Evolutionary conservation across 2,888 invertebrate species (phyloP), one percentile per base, ranked within the genome.

Genomic region (Chloromyia formosa): DNA sequence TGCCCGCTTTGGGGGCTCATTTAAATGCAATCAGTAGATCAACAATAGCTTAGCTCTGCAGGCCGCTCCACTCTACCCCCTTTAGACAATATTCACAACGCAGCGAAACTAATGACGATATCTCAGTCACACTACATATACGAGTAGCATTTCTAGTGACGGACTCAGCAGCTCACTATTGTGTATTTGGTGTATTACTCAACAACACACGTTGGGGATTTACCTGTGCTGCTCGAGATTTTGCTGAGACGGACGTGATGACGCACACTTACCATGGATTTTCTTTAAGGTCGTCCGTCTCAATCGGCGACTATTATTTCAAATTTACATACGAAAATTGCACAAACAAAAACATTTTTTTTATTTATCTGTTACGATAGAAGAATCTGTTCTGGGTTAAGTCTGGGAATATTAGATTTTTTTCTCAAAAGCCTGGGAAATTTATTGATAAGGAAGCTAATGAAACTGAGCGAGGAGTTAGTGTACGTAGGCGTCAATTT

Each of bases 11-110:
- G 3, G 58, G 20, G 66, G 73, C 78, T 78, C 75, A 79, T 79
- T 79, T 77, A 75, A 79, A 79, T 79, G 79, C 79, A 78, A 75
- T 76, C 76, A 76, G 75, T 77, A 77, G 71, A 73, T 75, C 75
- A 35, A 35, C 27, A 35, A 35, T 49, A 49, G 49, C 16, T n/a
- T n/a, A 76, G 64, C 76, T 75, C 64, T n/a, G 9, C 7, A 62
- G 1, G 16, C 3, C 58, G n/a, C n/a, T 22, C 40, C 22, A 42
- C 20, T 23, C 18, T 58, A 12, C n/a, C n/a, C n/a, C n/a, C n/a
- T n/a, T n/a, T n/a, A n/a, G n/a, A n/a, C n/a, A n/a, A n/a, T n/a
- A n/a, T n/a, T n/a, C n/a, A n/a, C 60, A 23, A 58, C 23, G n/a
- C 60, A 3, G 22, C 68, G 18, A 40, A 62, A 40, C 35, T 18